These are phyloP conservation scores for Sericinus montela DNA, from an alignment of 2,888 invertebrate genomes.

Conservation along the genomic window DNA sequence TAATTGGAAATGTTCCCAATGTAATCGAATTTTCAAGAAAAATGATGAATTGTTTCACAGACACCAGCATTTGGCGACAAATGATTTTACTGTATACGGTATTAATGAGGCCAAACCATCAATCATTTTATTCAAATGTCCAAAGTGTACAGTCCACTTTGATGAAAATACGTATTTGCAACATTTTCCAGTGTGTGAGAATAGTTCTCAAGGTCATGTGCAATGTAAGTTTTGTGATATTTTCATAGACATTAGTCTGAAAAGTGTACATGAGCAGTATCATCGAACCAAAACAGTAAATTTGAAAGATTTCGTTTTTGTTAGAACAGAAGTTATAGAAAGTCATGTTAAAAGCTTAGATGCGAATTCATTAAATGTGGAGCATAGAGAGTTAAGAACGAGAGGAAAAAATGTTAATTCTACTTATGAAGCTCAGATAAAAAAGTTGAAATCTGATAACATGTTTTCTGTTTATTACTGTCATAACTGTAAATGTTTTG, in stretches of 20 bases:
- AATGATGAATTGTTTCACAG: slow-evolving; percentile 43
- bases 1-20: slow-evolving; percentile 51
- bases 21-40: slow-evolving; percentile 45
- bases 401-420: background rate
- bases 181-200: slow-evolving; percentile 42
- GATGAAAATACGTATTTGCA: slow-evolving; percentile 38
- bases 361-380: background rate
- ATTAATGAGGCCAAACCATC: slow-evolving; percentile 30
- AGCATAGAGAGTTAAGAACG: slow-evolving; percentile 1
- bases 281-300: slow-evolving; percentile 29
- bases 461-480: slow-evolving; percentile 38
- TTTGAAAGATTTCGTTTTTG: slow-evolving; percentile 32
- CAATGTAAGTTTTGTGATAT: slow-evolving; percentile 53
- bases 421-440: background rate
- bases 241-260: slow-evolving; percentile 39
- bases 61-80: slow-evolving; percentile 43
- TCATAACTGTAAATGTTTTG: slow-evolving; percentile 45
- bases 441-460: slow-evolving; percentile 3
- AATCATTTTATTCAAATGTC: slow-evolving; percentile 46
- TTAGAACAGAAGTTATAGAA: slow-evolving; percentile 29
- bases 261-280: slow-evolving; percentile 29
- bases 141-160: slow-evolving; percentile 49
- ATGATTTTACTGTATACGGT: slow-evolving; percentile 37
- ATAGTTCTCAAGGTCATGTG: slow-evolving; percentile 29
- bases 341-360: background rate